Evolutionary conservation across 1,140 invertebrate species (phyloP).

Genomic region (Drosophila sp.): DNA sequence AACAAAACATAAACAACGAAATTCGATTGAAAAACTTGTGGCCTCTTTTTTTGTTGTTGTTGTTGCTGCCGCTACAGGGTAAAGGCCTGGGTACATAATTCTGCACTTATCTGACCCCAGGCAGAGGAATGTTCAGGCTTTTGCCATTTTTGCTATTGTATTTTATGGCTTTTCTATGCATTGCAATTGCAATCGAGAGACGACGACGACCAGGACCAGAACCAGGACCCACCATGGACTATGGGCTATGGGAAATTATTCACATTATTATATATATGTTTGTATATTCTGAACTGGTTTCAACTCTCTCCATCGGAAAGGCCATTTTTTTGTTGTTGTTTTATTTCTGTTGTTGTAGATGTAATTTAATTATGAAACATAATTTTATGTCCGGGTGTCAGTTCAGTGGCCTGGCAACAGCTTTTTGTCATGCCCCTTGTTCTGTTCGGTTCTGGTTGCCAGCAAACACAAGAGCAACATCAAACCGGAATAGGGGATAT

Average conservation of each 20-base stretch:
- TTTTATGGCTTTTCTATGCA: constrained; percentile 76
- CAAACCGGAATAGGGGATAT: constrained; percentile 4
- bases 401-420: constrained; percentile 26
- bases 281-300: not conserved
- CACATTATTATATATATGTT: not conserved
- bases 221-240: constrained; percentile 2
- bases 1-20: constrained; percentile 54
- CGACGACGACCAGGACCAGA: constrained; percentile 2
- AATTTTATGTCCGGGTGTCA: constrained; percentile 35
- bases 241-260: constrained; percentile 12
- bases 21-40: constrained; percentile 75
- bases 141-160: constrained; percentile 51
- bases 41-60: constrained; percentile 38
- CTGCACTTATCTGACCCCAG: constrained; percentile 75
- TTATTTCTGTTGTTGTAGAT: constrained; percentile 22
- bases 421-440: constrained; percentile 31
- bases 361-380: constrained; percentile 73
- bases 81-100: constrained; percentile 60
- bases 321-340: constrained; percentile 2
- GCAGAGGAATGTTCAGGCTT: constrained; percentile 28
- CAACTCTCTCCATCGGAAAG: no score
- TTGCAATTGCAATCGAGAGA: constrained; percentile 56
- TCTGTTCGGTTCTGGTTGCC: constrained; percentile 5
- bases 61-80: constrained; percentile 5
- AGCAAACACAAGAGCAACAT: not conserved